Conservation (phyloP, 2,113 vertebrate genomes). For the Capreolus pygargus region DNA sequence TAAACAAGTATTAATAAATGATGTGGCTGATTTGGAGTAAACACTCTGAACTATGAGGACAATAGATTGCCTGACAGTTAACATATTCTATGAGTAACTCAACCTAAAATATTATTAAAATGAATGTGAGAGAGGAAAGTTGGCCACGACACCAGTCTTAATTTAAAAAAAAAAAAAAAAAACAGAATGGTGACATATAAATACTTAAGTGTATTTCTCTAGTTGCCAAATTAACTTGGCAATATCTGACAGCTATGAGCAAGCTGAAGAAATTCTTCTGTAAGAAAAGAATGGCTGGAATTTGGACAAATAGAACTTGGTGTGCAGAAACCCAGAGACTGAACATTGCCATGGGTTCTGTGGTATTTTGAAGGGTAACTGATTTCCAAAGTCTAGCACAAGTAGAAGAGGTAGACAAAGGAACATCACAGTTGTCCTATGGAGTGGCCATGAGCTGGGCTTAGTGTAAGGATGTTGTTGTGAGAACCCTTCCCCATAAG, state of each 20-base stretch:
- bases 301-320: not conserved
- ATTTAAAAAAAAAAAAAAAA: not conserved
- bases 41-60: not conserved
- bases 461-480: not conserved
- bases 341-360: not conserved
- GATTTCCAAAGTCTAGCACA: not conserved
- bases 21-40: slow-evolving; percentile 3
- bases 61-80: not conserved
- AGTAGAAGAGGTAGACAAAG: not conserved
- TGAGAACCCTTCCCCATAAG: not conserved
- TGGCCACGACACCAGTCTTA: not conserved
- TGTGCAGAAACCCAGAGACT: not conserved
- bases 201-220: not conserved
- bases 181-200: not conserved
- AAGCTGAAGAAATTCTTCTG: not conserved
- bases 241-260: not conserved
- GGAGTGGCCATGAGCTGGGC: too few relatives aligned
- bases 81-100: not conserved
- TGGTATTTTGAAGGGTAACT: not conserved
- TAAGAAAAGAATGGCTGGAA: not conserved
- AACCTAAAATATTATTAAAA: slow-evolving; percentile 19
- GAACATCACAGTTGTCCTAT: not conserved
- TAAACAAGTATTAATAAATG: not conserved
- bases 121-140: not conserved
- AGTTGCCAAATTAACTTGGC: slow-evolving; percentile 24